Conservation (phyloP, 2,113 vertebrate genomes). For the Gracilinanus agilis region DNA sequence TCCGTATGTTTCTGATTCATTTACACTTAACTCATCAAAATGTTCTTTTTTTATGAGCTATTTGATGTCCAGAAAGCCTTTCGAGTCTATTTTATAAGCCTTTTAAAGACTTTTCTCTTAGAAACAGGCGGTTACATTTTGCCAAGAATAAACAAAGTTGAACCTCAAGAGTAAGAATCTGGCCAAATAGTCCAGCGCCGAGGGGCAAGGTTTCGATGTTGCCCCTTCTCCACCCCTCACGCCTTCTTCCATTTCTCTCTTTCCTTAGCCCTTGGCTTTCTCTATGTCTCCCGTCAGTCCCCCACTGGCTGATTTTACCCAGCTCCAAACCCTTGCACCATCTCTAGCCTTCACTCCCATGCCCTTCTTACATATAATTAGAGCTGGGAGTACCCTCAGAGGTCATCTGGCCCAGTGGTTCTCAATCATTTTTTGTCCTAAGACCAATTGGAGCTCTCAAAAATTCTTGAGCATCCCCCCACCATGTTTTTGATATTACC, state of each 20-base stretch:
- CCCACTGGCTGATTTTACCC: neutral
- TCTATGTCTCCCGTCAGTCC: neutral
- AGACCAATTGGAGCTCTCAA: neutral
- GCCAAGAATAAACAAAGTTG: slow-evolving; percentile 83
- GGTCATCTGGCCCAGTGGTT: neutral
- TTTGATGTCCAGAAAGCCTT: slow-evolving; percentile 83
- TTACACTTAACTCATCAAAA: slow-evolving; percentile 83
- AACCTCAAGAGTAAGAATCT: slow-evolving; percentile 70
- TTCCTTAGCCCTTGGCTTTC: neutral
- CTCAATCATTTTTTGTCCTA: neutral
- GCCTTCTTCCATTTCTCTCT: slow-evolving; percentile 51
- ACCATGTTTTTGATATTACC: neutral
- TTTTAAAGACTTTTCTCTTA: slow-evolving; percentile 83
- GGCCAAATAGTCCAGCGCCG: slow-evolving; percentile 62
- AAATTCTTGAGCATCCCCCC: neutral
- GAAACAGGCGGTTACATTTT: slow-evolving; percentile 79
- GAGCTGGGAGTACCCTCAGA: neutral
- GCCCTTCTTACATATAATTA: neutral
- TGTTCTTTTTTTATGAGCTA: slow-evolving; percentile 81
- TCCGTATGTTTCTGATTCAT: slow-evolving; percentile 83
- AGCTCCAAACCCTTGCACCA: neutral
- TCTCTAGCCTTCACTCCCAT: neutral
- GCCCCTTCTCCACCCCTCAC: slow-evolving; percentile 47
- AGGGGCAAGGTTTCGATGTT: slow-evolving; percentile 62
- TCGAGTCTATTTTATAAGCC: slow-evolving; percentile 82